These are phyloP conservation scores for Sialia sialis DNA, from an alignment of 2,113 vertebrate genomes.

Conservation along the genomic window DNA sequence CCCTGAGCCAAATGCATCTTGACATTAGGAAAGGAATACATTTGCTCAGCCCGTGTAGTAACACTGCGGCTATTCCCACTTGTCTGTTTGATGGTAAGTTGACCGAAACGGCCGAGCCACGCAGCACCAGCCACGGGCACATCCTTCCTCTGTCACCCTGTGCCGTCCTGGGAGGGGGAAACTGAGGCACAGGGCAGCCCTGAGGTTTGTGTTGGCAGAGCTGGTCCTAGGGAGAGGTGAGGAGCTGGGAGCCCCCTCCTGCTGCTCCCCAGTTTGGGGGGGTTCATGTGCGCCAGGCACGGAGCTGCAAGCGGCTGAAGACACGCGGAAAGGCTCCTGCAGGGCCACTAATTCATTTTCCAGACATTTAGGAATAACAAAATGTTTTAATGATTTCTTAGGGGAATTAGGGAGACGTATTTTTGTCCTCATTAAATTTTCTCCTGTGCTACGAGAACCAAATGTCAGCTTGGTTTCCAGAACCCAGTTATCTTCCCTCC, in stretches of 20 bases:
- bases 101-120: not conserved
- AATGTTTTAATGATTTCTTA: constrained; percentile 80
- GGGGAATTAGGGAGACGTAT: constrained; percentile 74
- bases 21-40: constrained; percentile 66
- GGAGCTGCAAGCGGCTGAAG: constrained; percentile 26
- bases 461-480: constrained; percentile 66
- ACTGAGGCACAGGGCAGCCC: not conserved
- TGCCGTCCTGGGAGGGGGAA: not conserved
- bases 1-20: constrained; percentile 69
- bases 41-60: constrained; percentile 66
- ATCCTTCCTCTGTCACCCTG: accelerated
- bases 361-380: constrained; percentile 79
- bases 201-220: not conserved
- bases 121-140: not conserved
- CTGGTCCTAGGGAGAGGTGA: accelerated
- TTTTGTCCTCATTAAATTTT: constrained; percentile 78
- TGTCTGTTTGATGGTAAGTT: constrained; percentile 54
- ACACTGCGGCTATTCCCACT: constrained; percentile 41
- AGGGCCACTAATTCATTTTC: constrained; percentile 75
- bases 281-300: accelerated
- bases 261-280: not conserved
- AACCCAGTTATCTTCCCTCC: not conserved
- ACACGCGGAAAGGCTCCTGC: constrained; percentile 52
- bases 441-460: constrained; percentile 63
- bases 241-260: not conserved